These are phyloP conservation scores for Leuciscus waleckii DNA, from an alignment of 2,797 vertebrate species.

Conservation along the genomic window DNA sequence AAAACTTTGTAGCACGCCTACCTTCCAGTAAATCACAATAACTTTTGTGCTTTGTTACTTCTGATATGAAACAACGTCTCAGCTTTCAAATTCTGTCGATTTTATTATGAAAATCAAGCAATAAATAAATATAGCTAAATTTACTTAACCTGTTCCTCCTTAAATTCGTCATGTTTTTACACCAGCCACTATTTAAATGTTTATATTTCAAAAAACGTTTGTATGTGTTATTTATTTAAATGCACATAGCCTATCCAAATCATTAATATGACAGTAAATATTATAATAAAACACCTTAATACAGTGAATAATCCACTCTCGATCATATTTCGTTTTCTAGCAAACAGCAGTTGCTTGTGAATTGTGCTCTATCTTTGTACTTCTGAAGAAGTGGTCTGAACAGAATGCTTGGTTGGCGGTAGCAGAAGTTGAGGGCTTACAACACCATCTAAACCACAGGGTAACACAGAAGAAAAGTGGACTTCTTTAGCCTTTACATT, in stretches of 20 bases:
- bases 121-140: neutral
- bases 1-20: neutral
- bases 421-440: constrained; percentile 39
- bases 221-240: neutral
- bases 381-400: constrained; percentile 14
- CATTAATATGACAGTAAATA: neutral
- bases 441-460: constrained; percentile 26
- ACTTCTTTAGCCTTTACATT: constrained; percentile 41
- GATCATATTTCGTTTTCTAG: neutral
- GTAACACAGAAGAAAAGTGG: constrained; percentile 21
- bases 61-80: neutral
- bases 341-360: neutral
- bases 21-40: neutral
- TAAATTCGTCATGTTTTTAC: neutral
- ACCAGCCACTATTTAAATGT: neutral
- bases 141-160: neutral
- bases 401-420: neutral
- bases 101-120: neutral
- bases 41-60: neutral
- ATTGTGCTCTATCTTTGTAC: neutral
- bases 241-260: neutral
- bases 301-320: neutral
- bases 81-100: neutral
- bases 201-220: neutral
- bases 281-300: neutral